Evolutionary conservation across 2,888 invertebrate genomes (phyloP).

Genomic region (Acrobasis repandana): DNA sequence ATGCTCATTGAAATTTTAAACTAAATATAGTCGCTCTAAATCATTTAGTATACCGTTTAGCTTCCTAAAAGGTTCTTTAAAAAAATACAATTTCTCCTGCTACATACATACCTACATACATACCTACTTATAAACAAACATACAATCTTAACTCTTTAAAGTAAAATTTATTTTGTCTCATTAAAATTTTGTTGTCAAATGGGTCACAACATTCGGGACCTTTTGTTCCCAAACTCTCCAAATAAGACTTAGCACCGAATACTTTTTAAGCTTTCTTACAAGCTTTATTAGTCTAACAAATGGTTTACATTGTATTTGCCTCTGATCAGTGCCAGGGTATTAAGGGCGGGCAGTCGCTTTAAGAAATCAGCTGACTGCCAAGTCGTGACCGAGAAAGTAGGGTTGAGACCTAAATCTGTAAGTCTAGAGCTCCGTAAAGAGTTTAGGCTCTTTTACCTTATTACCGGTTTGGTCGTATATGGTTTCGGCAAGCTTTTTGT

Average conservation of each 20-base stretch:
- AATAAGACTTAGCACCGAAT: not conserved
- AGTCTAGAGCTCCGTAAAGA: not conserved
- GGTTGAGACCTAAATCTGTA: not conserved
- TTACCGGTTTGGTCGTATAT: not conserved
- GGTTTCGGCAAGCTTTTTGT: no score
- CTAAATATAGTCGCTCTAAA: no score
- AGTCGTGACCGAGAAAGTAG: conserved; percentile 17
- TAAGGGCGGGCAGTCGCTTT: conserved; percentile 6
- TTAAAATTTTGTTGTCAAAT: no score
- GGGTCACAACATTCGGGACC: no score
- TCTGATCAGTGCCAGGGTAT: not conserved
- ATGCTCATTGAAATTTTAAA: no score
- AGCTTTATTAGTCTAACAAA: not conserved
- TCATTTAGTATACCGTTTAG: no score
- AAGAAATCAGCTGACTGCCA: conserved; percentile 8
- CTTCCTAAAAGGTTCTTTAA: no score
- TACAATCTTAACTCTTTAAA: no score
- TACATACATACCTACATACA: no score
- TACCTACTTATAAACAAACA: no score
- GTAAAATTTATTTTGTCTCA: no score
- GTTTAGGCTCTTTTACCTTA: not conserved
- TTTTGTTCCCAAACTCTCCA: not conserved
- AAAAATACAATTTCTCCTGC: no score
- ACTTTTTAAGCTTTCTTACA: not conserved
- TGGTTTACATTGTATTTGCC: not conserved